Evolutionary conservation across 2,797 vertebrate genomes (phyloP).

Genomic region (Botia almorhae): DNA sequence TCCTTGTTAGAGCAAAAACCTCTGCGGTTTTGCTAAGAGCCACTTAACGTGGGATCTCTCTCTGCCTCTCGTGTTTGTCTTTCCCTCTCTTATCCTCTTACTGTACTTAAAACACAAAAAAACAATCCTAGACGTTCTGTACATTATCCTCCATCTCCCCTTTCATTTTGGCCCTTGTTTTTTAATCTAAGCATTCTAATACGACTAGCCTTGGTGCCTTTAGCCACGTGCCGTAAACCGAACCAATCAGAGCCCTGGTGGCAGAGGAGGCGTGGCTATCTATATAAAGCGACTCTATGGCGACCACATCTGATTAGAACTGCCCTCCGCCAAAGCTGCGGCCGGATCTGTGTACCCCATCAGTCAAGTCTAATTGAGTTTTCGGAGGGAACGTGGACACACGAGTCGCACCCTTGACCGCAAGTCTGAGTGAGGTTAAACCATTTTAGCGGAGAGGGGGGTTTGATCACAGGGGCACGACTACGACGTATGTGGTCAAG

Average conservation of each 20-base stretch:
- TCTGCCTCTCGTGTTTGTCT: slow-evolving; percentile 22
- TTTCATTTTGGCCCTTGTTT: slow-evolving; percentile 1
- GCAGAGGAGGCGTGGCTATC: slow-evolving; percentile 9
- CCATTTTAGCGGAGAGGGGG: slow-evolving; percentile 16
- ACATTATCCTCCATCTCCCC: background rate
- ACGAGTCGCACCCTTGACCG: slow-evolving; percentile 40
- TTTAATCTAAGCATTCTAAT: slow-evolving; percentile 9
- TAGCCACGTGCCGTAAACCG: background rate
- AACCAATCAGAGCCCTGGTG: background rate
- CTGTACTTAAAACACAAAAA: slow-evolving; percentile 13
- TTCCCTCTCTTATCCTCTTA: slow-evolving; percentile 30
- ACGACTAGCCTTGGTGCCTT: background rate
- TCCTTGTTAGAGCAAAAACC: slow-evolving; percentile 26
- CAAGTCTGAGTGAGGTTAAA: slow-evolving; percentile 44
- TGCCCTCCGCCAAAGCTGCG: slow-evolving; percentile 34
- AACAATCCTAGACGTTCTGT: background rate
- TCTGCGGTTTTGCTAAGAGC: slow-evolving; percentile 47
- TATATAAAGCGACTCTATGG: slow-evolving; percentile 38
- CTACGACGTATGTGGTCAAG: slow-evolving; percentile 25
- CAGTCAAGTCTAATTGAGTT: slow-evolving; percentile 55
- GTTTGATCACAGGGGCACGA: slow-evolving; percentile 1
- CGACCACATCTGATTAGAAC: slow-evolving; percentile 52
- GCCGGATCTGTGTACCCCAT: slow-evolving; percentile 52
- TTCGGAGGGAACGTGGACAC: slow-evolving; percentile 36
- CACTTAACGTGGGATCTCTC: slow-evolving; percentile 29